Percentiles rank a stretch among this genome's conserved stretches.
These are phyloP conservation scores for Bufotes viridis DNA, from an alignment of 2,797 vertebrate species.

Conservation along the genomic window DNA sequence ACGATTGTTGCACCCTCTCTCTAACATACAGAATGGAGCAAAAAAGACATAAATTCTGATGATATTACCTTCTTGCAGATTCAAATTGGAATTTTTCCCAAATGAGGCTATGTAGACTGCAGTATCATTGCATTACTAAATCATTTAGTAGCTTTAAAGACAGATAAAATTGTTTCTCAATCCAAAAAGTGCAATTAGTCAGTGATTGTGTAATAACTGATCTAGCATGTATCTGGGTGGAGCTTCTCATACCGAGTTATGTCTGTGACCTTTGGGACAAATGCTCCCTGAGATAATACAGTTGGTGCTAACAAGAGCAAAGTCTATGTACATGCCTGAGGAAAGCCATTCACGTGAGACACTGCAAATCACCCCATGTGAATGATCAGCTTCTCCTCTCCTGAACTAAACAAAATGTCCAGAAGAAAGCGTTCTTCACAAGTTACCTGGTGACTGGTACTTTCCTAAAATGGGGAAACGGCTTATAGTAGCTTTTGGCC, in stretches of 20 bases:
- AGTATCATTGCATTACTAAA: neutral
- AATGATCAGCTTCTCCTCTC: neutral
- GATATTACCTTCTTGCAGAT: neutral
- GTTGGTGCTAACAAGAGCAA: conserved; percentile 31
- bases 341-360: neutral
- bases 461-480: conserved; percentile 70
- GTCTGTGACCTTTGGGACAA: conserved; percentile 57
- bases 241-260: neutral
- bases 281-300: neutral
- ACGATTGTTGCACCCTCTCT: too few species aligned
- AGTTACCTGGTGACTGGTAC: neutral
- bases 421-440: neutral
- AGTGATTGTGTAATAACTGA: neutral
- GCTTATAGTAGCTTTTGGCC: conserved; percentile 79
- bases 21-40: too few species aligned
- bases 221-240: neutral
- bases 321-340: conserved; percentile 42
- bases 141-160: conserved; percentile 4
- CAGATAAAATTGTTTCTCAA: neutral
- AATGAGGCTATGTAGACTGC: neutral
- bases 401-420: conserved; percentile 25
- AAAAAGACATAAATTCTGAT: neutral
- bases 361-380: neutral
- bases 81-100: neutral
- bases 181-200: neutral